Base-by-base conservation (phyloP, 1,140 invertebrate species). In the Microvelia longipes region DNA sequence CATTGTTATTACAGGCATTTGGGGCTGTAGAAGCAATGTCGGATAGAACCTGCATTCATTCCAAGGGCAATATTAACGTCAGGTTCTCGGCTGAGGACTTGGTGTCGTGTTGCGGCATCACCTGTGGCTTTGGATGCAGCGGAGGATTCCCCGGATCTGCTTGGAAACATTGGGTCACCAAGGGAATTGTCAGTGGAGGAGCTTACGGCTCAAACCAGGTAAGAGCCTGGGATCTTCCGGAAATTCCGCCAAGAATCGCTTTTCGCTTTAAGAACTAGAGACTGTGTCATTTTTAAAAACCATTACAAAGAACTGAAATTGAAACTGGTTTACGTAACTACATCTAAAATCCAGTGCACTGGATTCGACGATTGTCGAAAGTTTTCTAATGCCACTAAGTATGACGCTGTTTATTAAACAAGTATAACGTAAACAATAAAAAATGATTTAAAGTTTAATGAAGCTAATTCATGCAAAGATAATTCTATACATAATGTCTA, bases 1-100 rank as follows among this genome's bases (percentile, higher is more conserved):
- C n/a, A n/a, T n/a, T 71, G 62, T 68, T 35, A 35, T 63, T 80
- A 15, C 66, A 89, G 89, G 92, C 92, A 2, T 92, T 94, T 80
- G 93, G 91, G 66, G 92, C 94, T 24, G 92, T 93, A 0, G 93
- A 94, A 80, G 90, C 93, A 0, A 96, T 97, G 88, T 92, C 92
- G 24, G 94, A 98, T 79, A 82, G 94, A 68, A 84, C 84, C 65
- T 98, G 94, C 78, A 94, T 95, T 73, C 88, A 90, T 73, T 91
- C 89, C 0, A 85, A 89, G 28, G 92, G 87, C 25, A 85, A 84
- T 28, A 75, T 82, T 2, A 84, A 94, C 76, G 86, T 89, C 73
- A 85, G 89, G 73, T 85, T 94, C 68, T 94, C 93, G 0, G 86
- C 93, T 29, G 91, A 96, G 78, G 92, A 97, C 82, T 19, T 50